Percentiles rank a stretch among this genome's conserved stretches.
Conservation (phyloP, 2,797 vertebrate genomes). For the Pagetopsis macropterus region DNA sequence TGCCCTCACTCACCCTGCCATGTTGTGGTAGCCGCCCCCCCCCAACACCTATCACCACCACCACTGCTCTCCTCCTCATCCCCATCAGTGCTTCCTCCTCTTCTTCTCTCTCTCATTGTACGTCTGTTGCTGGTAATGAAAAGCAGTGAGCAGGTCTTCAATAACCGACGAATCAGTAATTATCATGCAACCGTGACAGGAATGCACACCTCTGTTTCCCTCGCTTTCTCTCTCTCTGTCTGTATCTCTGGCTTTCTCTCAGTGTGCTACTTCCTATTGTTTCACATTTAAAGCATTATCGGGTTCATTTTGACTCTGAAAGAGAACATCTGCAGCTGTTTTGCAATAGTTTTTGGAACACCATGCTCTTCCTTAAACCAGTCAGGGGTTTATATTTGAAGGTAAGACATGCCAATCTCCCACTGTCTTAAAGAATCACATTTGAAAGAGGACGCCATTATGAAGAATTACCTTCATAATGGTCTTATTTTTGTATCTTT, state of each 20-base stretch:
- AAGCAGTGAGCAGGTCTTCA: constrained; percentile 86
- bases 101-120: constrained; percentile 65
- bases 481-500: background rate
- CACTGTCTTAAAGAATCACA: background rate
- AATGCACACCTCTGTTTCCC: constrained; percentile 75
- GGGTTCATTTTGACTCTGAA: constrained; percentile 33
- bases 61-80: constrained; percentile 50
- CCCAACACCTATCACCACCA: constrained; percentile 56
- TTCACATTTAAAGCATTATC: constrained; percentile 51
- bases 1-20: constrained; percentile 69
- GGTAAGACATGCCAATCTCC: constrained; percentile 3
- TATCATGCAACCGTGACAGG: constrained; percentile 86
- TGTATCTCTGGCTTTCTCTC: constrained; percentile 19
- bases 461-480: background rate
- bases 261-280: constrained; percentile 57
- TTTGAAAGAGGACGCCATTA: background rate
- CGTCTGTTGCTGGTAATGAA: constrained; percentile 86
- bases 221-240: constrained; percentile 12
- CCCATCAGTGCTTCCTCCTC: constrained; percentile 39
- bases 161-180: constrained; percentile 87
- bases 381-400: constrained; percentile 13
- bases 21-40: constrained; percentile 52
- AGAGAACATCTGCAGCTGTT: constrained; percentile 26
- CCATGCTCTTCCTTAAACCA: constrained; percentile 14
- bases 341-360: constrained; percentile 25